phyloP scores from a whole-genome alignment of 2,888 invertebrate genomes.

The Nemotelus pantherinus region DNA sequence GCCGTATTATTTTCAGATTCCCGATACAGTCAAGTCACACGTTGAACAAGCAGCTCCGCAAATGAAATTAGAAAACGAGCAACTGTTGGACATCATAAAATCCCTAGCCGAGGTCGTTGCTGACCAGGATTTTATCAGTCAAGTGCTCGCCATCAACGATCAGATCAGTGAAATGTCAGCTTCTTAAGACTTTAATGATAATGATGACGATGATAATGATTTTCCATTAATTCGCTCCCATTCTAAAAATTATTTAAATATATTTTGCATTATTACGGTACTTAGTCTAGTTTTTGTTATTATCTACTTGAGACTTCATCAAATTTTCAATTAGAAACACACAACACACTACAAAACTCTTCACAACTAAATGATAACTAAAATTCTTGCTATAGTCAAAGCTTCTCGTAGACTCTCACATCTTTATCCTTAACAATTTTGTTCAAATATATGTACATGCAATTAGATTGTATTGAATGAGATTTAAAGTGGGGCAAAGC shows the following conservation, averaged over 20 bases:
- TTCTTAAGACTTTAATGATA: conserved; percentile 66
- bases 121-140: conserved; percentile 78
- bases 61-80: conserved; percentile 74
- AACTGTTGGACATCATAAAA: conserved; percentile 72
- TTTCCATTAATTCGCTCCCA: conserved; percentile 40
- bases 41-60: conserved; percentile 77
- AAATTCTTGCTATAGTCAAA: too few relatives aligned
- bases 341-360: not conserved
- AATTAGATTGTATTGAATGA: too few relatives aligned
- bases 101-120: conserved; percentile 74
- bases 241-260: conserved; percentile 53
- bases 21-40: conserved; percentile 70
- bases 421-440: too few relatives aligned
- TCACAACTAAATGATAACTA: not conserved
- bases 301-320: conserved; percentile 25
- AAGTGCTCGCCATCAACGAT: conserved; percentile 82
- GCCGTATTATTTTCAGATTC: conserved; percentile 65
- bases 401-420: too few relatives aligned
- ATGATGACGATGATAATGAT: conserved; percentile 15
- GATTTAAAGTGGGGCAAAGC: too few relatives aligned
- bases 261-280: conserved; percentile 36
- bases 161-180: conserved; percentile 82
- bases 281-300: conserved; percentile 30
- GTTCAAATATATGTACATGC: too few relatives aligned
- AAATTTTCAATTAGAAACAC: conserved; percentile 16